A percentile compares a stretch with the other conserved stretches of the same genome.
Evolutionary conservation across 2,888 invertebrate species (phyloP).

Genomic region (Pollenia griseotomentosa): DNA sequence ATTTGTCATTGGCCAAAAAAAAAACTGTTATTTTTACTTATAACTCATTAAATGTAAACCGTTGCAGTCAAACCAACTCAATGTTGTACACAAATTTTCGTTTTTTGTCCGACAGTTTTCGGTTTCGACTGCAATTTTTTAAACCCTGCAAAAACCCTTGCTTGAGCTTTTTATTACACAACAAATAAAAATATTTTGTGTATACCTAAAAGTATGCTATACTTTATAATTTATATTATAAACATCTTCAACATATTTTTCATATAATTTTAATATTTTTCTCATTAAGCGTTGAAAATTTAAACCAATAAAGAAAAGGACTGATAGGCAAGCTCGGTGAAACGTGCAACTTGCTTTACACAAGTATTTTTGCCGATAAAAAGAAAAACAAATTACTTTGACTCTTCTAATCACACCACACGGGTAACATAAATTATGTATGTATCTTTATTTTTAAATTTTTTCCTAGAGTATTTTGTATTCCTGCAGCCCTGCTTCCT

Average conservation of each 20-base stretch:
- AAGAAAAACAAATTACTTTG: constrained; percentile 22
- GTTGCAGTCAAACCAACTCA: too few species aligned
- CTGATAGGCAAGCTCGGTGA: constrained; percentile 9
- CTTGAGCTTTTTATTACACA: constrained; percentile 46
- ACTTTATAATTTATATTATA: constrained; percentile 16
- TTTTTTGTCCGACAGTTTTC: too few species aligned
- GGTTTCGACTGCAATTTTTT: too few species aligned
- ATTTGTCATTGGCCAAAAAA: too few species aligned
- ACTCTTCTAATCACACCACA: constrained; percentile 64
- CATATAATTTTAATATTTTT: not conserved
- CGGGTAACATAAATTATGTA: constrained; percentile 69
- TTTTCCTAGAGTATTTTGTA: constrained; percentile 25
- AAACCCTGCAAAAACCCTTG: too few species aligned
- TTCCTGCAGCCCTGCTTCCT: not conserved
- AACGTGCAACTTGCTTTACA: constrained; percentile 47
- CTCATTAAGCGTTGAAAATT: constrained; percentile 60
- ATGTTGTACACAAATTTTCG: too few species aligned
- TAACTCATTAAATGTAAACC: too few species aligned
- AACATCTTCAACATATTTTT: too few species aligned
- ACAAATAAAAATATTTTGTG: not conserved
- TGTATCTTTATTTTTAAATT: constrained; percentile 36
- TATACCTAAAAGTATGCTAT: constrained; percentile 41
- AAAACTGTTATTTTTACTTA: too few species aligned
- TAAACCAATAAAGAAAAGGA: constrained; percentile 13
- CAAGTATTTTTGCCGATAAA: constrained; percentile 43